Evolutionary conservation across 2,797 vertebrate genomes (phyloP), one percentile per base, ranked within the genome.

Genomic region (Tragopan temminckii): DNA sequence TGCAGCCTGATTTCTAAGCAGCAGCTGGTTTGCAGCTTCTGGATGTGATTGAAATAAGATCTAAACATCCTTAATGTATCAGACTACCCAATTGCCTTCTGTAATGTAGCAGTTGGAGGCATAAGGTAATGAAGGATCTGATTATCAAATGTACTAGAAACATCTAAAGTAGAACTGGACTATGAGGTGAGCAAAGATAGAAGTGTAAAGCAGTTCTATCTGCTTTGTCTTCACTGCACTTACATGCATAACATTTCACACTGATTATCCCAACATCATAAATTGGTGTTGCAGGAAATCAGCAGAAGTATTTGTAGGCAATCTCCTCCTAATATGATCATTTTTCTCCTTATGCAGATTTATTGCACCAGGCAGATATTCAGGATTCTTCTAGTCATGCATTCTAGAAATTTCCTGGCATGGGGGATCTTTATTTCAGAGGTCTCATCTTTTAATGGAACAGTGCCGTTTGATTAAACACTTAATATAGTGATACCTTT

Each of bases 401-500:
- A 63, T 83, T 57, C 70, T 42, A 46, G 78, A 62, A n/a, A 36
- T 82, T 58, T 90, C 76, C 38, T 68, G 38, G 78, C 13, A 0
- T 13, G 16, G 25, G 31, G 16, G n/a, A 48, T 87, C 5, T 17
- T 82, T 89, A 46, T 82, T 90, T 81, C 53, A 85, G 75, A 66
- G 38, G 33, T 83, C 50, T 94, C 17, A 31, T 43, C 45, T 38
- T 88, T 82, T 81, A 63, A 75, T 50, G 74, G 55, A 91, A 63
- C 11, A 38, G 21, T 46, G 57, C 33, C 86, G 53, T 90, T 94
- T 88, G 66, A 50, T 90, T 93, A 95, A 94, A 77, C 35, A 38
- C 74, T 84, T 88, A 82, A 66, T 58, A 80, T 42, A 79, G 27
- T 21, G 8, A 68, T 89, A 67, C 16, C 52, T 69, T 89, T 80